A percentile compares a stretch with the other conserved stretches of the same genome.
Evolutionary conservation across 2,888 invertebrate species (phyloP).

Genomic region (Leptogaster cylindrica): DNA sequence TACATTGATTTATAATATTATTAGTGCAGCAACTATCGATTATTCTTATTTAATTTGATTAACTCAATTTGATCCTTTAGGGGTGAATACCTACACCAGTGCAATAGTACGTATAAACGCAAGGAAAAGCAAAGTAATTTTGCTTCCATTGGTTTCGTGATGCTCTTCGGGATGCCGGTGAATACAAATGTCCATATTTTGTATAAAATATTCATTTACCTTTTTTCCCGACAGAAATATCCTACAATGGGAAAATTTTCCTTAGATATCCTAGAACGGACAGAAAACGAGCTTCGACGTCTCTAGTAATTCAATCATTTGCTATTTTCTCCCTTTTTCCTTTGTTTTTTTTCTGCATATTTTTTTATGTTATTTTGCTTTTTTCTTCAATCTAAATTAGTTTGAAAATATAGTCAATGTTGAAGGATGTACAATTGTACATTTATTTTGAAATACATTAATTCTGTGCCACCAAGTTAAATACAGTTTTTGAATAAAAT

Average conservation of each 20-base stretch:
- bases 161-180: slow-evolving; percentile 13
- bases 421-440: too few relatives aligned
- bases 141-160: not conserved
- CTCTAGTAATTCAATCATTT: slow-evolving; percentile 27
- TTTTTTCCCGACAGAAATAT: slow-evolving; percentile 5
- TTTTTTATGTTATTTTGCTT: too few relatives aligned
- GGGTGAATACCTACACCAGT: not conserved
- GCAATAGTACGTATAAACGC: not conserved
- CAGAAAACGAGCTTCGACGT: slow-evolving; percentile 8
- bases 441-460: too few relatives aligned
- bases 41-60: slow-evolving; percentile 37
- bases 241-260: not conserved
- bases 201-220: slow-evolving; percentile 45
- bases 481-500: too few relatives aligned
- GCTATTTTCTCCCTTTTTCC: slow-evolving; percentile 9
- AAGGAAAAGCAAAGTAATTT: not conserved
- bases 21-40: slow-evolving; percentile 18
- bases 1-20: too few relatives aligned
- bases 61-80: slow-evolving; percentile 18
- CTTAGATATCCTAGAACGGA: not conserved
- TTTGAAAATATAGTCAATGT: slow-evolving; percentile 1
- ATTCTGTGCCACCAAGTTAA: too few relatives aligned
- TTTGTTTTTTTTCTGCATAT: too few relatives aligned
- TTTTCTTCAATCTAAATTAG: slow-evolving; percentile 15
- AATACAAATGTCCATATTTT: slow-evolving; percentile 44